Conservation (phyloP, 2,888 invertebrate species). For the Lithophane leautieri region DNA sequence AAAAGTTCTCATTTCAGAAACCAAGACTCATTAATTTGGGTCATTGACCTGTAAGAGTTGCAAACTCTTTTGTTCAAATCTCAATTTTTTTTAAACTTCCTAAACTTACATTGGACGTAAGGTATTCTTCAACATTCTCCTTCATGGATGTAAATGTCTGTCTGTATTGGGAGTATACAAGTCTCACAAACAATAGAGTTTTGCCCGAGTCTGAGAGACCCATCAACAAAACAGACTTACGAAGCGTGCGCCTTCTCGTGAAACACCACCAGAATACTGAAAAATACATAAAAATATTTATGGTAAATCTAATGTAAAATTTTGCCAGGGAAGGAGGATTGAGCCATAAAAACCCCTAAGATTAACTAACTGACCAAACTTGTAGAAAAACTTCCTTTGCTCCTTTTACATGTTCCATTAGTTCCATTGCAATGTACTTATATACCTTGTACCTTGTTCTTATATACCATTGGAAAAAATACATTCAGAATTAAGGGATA, state of each 20-base stretch:
- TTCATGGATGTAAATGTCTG: slow-evolving; percentile 97
- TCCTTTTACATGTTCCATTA: slow-evolving; percentile 12
- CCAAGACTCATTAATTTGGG: slow-evolving; percentile 7
- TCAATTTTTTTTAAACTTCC: neutral
- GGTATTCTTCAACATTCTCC: slow-evolving; percentile 94
- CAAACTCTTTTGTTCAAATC: neutral
- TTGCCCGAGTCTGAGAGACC: slow-evolving; percentile 98
- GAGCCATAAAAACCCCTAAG: no score
- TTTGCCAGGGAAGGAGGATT: no score
- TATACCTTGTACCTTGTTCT: no score
- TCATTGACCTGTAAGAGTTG: slow-evolving; percentile 13
- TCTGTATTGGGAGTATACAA: slow-evolving; percentile 93
- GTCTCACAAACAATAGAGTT: slow-evolving; percentile 95
- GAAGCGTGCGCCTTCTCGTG: slow-evolving; percentile 89
- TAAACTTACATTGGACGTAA: slow-evolving; percentile 91
- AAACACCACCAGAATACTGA: slow-evolving; percentile 92
- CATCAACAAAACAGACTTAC: slow-evolving; percentile 93
- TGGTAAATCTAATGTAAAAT: neutral
- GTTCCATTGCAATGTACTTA: slow-evolving; percentile 25
- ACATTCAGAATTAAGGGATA: neutral
- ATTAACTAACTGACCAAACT: neutral
- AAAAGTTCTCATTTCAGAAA: slow-evolving; percentile 20
- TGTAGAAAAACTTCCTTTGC: neutral
- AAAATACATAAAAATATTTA: slow-evolving; percentile 63
- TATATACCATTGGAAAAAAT: neutral